These are phyloP conservation scores for Otocyon megalotis DNA, from an alignment of 2,113 vertebrate species.

Conservation along the genomic window DNA sequence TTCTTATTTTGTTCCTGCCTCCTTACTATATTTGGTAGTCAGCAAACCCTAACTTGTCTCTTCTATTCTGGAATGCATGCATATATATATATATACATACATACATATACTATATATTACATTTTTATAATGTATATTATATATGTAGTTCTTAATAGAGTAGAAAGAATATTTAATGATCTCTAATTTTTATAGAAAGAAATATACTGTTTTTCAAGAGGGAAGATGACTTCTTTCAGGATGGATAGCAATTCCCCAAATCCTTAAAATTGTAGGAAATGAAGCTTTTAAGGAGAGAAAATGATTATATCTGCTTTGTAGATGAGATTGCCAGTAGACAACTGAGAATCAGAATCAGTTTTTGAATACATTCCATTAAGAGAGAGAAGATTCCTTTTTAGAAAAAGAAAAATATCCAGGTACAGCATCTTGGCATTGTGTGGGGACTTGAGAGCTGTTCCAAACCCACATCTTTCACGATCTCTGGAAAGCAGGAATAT, in stretches of 20 bases:
- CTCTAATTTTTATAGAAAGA: conserved; percentile 34
- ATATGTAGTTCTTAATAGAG: neutral
- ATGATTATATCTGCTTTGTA: neutral
- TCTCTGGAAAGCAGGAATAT: conserved; percentile 41
- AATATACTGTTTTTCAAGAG: neutral
- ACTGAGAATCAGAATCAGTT: neutral
- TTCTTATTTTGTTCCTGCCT: neutral
- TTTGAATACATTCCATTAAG: conserved; percentile 78
- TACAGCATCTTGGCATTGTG: conserved; percentile 12
- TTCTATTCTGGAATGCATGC: neutral
- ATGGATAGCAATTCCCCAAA: neutral
- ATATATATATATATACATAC: neutral
- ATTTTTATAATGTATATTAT: neutral
- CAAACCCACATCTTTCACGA: conserved; percentile 44
- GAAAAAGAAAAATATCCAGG: conserved; percentile 67
- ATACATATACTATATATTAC: neutral
- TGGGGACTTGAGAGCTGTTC: conserved; percentile 14
- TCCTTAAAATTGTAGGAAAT: neutral
- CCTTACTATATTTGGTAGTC: neutral
- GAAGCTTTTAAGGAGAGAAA: neutral
- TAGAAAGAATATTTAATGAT: neutral
- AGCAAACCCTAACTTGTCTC: neutral
- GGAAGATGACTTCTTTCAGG: neutral
- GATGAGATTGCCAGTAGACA: neutral
- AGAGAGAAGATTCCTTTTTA: neutral